Percentiles rank a stretch among this genome's conserved stretches.
phyloP scores from a whole-genome alignment of 2,888 invertebrate genomes.

The Xestia sexstrigata region DNA sequence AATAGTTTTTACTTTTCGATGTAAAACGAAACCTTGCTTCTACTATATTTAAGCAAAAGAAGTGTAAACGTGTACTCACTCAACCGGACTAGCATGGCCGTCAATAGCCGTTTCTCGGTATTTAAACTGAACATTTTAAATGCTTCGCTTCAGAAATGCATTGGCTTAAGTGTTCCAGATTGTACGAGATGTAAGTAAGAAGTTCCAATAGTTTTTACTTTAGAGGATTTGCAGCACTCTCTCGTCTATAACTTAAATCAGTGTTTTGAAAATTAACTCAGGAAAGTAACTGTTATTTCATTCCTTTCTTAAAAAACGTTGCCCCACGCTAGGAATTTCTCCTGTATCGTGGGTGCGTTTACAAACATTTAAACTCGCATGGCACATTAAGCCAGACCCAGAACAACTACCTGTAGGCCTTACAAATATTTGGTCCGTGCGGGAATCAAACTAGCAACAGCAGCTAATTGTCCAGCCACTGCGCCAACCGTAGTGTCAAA shows the following conservation, averaged over 20 bases:
- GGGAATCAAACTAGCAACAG: background rate
- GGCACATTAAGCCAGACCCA: background rate
- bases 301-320: background rate
- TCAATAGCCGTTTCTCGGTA: conserved; percentile 16
- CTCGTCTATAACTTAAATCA: background rate
- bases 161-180: conserved; percentile 45
- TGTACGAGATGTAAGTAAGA: conserved; percentile 17
- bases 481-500: background rate
- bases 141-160: conserved; percentile 45
- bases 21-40: background rate
- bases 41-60: conserved; percentile 13
- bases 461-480: background rate
- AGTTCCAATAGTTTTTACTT: conserved; percentile 13
- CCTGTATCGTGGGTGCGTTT: background rate
- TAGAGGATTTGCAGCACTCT: background rate
- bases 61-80: conserved; percentile 19
- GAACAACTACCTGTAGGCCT: background rate
- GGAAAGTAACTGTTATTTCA: background rate
- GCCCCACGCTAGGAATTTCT: background rate
- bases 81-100: conserved; percentile 1
- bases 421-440: background rate
- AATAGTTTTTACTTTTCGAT: background rate
- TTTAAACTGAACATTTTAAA: conserved; percentile 54
- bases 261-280: background rate
- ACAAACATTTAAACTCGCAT: background rate